phyloP scores from a whole-genome alignment of 2,113 vertebrate species.

The Ibidorhyncha struthersii region DNA sequence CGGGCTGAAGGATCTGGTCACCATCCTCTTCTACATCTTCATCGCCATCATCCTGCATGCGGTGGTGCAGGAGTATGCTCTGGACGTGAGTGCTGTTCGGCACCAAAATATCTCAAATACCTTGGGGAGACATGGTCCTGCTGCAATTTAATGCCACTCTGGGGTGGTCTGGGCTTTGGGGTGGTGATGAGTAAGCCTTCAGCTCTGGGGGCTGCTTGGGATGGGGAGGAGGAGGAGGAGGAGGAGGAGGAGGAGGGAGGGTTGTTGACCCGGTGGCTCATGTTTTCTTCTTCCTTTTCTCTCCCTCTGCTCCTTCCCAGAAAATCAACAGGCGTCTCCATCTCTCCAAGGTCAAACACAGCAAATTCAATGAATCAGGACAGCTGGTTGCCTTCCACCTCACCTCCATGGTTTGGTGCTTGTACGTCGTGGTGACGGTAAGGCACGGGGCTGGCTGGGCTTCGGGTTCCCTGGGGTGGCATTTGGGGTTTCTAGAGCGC shows the following conservation, averaged over 20 bases:
- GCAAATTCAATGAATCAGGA: constrained; percentile 97
- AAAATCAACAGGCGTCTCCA: constrained; percentile 97
- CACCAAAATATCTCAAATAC: neutral
- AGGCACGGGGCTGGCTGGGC: neutral
- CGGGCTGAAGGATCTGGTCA: constrained; percentile 90
- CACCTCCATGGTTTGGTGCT: constrained; percentile 90
- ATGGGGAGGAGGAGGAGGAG: neutral
- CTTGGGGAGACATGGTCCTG: accelerated
- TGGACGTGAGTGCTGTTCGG: constrained; percentile 85
- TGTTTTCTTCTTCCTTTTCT: neutral
- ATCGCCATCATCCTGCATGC: constrained; percentile 94
- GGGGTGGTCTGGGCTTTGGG: neutral
- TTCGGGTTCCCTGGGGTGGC: neutral
- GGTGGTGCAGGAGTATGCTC: constrained; percentile 92
- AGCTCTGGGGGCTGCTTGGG: neutral
- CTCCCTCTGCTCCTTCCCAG: constrained; percentile 64
- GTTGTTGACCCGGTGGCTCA: neutral
- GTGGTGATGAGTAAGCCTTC: neutral
- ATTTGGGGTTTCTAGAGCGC: neutral
- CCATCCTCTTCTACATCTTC: constrained; percentile 94
- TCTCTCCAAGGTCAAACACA: constrained; percentile 97
- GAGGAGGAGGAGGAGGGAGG: neutral
- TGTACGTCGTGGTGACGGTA: constrained; percentile 89
- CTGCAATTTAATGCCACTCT: neutral
- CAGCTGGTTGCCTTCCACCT: constrained; percentile 94